Evolutionary conservation across 2,113 vertebrate genomes (phyloP).

Genomic region (Ceyx margarethae): DNA sequence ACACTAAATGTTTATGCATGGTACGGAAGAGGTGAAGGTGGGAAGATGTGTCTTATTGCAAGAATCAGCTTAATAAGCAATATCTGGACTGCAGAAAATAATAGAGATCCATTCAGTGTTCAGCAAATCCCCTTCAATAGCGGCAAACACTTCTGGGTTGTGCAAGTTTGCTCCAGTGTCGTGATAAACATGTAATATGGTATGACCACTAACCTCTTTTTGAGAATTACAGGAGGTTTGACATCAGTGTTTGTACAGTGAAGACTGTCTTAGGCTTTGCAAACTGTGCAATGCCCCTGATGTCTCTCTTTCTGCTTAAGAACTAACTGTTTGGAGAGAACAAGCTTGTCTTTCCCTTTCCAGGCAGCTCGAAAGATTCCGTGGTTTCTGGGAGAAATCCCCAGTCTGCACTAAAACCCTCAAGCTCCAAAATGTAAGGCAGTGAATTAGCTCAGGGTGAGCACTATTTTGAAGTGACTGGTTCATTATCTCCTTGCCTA

Average conservation of each 20-base stretch:
- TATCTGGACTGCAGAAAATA: background rate
- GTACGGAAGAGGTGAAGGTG: background rate
- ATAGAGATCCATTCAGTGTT: background rate
- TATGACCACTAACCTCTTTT: background rate
- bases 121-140: background rate
- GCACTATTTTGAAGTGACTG: background rate
- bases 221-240: background rate
- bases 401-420: background rate
- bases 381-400: background rate
- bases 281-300: background rate
- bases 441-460: background rate
- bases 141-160: background rate
- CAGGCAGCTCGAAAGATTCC: background rate
- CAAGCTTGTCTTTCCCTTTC: background rate
- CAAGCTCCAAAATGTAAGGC: background rate
- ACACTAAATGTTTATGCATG: background rate
- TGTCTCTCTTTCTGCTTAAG: background rate
- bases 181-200: background rate
- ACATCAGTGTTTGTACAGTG: background rate
- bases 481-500: conserved; percentile 26
- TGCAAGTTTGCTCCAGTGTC: background rate
- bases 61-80: background rate
- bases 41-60: background rate
- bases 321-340: background rate
- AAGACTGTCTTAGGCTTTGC: background rate